Evolutionary conservation across 2,888 invertebrate genomes (phyloP).

Genomic region (Boloria euphrosyne): DNA sequence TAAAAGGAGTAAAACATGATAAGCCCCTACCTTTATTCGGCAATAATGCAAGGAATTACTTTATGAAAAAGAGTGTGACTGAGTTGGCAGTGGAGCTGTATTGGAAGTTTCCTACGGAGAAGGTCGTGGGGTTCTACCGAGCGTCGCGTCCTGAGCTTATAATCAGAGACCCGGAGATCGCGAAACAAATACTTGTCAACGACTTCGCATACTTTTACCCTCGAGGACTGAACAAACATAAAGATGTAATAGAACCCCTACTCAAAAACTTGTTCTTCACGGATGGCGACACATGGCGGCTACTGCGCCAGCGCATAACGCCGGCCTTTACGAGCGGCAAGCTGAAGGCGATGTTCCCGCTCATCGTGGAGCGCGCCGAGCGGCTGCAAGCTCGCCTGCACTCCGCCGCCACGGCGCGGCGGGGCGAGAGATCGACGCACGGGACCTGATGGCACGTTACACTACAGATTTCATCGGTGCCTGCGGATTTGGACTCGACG

Average conservation of each 20-base stretch:
- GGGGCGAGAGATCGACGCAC: constrained; percentile 51
- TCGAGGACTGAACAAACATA: constrained; percentile 53
- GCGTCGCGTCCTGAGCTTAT: constrained; percentile 53
- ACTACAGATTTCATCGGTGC: constrained; percentile 68
- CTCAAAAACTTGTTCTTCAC: constrained; percentile 59
- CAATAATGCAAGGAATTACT: constrained; percentile 51
- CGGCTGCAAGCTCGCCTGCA: constrained; percentile 49
- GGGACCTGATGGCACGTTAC: constrained; percentile 66
- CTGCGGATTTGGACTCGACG: constrained; percentile 62
- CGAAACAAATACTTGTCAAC: constrained; percentile 54
- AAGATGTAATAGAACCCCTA: constrained; percentile 54
- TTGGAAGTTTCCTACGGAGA: constrained; percentile 57
- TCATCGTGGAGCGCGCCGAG: constrained; percentile 60
- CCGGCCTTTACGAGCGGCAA: constrained; percentile 62
- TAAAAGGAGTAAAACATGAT: constrained; percentile 56
- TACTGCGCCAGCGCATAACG: constrained; percentile 62
- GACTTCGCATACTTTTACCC: constrained; percentile 59
- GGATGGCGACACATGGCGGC: constrained; percentile 61
- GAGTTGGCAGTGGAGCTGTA: constrained; percentile 54
- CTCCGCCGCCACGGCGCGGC: constrained; percentile 42
- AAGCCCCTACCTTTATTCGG: constrained; percentile 57
- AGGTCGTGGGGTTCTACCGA: constrained; percentile 58
- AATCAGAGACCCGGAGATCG: constrained; percentile 58
- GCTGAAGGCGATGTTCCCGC: constrained; percentile 62
- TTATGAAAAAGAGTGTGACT: constrained; percentile 51